These are phyloP conservation scores for Montipora capitata DNA, from an alignment of 92 coral and sea anemone species.

Conservation along the genomic window DNA sequence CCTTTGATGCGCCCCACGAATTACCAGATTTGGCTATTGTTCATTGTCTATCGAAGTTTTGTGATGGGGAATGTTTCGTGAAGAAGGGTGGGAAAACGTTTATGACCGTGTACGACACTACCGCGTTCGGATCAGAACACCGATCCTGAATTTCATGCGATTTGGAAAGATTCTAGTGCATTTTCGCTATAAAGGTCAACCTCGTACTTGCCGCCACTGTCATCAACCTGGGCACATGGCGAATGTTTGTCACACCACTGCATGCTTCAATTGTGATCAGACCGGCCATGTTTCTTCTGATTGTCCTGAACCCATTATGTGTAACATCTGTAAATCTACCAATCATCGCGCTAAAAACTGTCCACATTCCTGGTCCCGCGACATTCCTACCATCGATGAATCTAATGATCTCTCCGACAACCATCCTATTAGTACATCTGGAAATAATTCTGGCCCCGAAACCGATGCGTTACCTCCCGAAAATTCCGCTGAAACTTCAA, in stretches of 20 bases:
- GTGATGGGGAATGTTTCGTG: constrained; percentile 2
- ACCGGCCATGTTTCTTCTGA: constrained; percentile 8
- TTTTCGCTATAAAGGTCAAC: neutral
- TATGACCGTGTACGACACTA: neutral
- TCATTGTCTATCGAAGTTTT: neutral
- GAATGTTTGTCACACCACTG: neutral
- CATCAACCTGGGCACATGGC: neutral
- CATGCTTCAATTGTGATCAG: constrained; percentile 45
- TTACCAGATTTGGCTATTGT: constrained; percentile 14
- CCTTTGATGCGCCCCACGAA: constrained; percentile 20
- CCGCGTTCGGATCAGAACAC: neutral
- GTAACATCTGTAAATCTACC: neutral
- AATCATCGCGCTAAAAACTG: neutral
- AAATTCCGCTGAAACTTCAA: neutral
- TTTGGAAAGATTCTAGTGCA: neutral
- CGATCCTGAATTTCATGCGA: neutral
- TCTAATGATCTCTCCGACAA: neutral
- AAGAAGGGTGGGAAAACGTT: neutral
- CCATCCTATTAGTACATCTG: neutral
- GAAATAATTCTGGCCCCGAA: no score
- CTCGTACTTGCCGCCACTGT: neutral
- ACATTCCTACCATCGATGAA: neutral
- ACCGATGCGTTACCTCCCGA: neutral
- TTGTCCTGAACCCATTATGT: neutral
- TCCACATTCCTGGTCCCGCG: neutral